Evolutionary conservation across 1,140 invertebrate genomes (phyloP), one percentile per base, ranked within the genome.

Genomic region (Caenorhabditis remanei): DNA sequence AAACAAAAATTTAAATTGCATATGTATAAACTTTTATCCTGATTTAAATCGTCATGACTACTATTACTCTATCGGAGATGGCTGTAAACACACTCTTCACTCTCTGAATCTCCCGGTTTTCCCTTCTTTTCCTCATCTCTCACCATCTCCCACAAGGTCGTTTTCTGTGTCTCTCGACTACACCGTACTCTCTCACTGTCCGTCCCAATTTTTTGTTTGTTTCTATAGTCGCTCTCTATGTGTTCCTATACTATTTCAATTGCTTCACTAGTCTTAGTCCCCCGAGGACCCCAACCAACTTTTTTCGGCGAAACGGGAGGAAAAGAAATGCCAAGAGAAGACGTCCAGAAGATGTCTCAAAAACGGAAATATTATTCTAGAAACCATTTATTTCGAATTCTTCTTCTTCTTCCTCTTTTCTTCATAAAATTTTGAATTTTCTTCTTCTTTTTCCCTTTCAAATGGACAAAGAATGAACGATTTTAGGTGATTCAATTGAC

Each of bases 281-380:
- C 65, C n/a, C 40, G 65, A 24, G 65, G 16, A 46, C 19, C 41
- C 65, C 65, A 46, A 71, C 65, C 65, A 71, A 71, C 40, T 71
- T 43, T 48, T 32, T 43, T 71, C 43, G 19, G 14, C 43, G 5
- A 24, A 24, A 43, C 46, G 71, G 71, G 32, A 9, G 46, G 40
- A 32, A 79, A 79, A 79, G n/a, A 50, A 79, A 4, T 46, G 14
- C 71, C 40, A 63, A 63, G 71, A 32, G 32, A 79, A 79, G 71
- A 79, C 43, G 43, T 75, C 16, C 41, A 75, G 32, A 53, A 53
- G 16, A n/a, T 63, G 21, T 63, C 19, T 21, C 61, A 32, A 21
- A 40, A 40, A 63, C 19, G 21, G 61, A 63, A 63, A 63, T 63
- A 9, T 63, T 63, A 32, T 21, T 58, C 56, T n/a, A 5, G 56